A percentile compares a stretch with the other conserved stretches of the same genome.
Evolutionary conservation across 2,797 vertebrate genomes (phyloP).

Genomic region (Peromyscus nudipes): DNA sequence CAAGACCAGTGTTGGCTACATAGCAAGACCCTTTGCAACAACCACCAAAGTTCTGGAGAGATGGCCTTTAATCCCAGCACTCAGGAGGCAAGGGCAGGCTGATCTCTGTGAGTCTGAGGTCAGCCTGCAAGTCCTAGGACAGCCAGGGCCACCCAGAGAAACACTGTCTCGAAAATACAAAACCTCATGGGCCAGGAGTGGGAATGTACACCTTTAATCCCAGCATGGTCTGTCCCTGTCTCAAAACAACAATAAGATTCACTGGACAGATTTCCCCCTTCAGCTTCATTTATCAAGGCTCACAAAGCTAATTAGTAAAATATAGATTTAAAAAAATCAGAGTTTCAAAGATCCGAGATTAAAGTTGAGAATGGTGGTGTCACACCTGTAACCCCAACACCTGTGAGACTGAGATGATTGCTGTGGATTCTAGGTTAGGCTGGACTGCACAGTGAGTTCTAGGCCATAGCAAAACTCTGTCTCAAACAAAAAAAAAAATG

Average conservation of each 20-base stretch:
- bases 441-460: neutral
- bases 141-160: too few species aligned
- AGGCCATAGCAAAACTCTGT: neutral
- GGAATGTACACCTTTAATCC: neutral
- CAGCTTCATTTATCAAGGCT: neutral
- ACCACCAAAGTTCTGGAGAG: neutral
- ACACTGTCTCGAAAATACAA: neutral
- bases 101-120: neutral
- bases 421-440: neutral
- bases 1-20: neutral
- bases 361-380: neutral
- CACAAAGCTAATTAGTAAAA: neutral
- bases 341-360: slow-evolving; percentile 5
- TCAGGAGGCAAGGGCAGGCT: neutral
- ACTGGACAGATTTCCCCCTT: neutral
- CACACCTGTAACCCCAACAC: neutral
- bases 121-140: neutral
- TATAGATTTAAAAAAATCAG: neutral
- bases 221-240: neutral
- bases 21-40: neutral
- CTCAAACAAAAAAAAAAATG: neutral
- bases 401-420: neutral
- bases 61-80: neutral
- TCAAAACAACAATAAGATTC: neutral
- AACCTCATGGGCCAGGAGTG: neutral